Base-by-base conservation (phyloP, 35 echinoderm and acorn worm species). In the Anneissia japonica region DNA sequence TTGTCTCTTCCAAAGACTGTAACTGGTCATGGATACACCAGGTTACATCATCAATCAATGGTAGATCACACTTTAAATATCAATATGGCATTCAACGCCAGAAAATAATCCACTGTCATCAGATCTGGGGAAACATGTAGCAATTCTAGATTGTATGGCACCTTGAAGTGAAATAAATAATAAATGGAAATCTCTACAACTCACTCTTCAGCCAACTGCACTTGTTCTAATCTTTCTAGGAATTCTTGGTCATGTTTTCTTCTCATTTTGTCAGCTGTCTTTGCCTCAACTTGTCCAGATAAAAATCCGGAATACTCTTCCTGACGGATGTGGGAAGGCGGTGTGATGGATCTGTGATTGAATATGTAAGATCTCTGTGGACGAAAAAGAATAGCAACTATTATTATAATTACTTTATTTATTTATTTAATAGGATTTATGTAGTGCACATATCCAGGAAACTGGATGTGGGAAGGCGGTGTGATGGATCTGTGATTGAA, bases 121-220 rank as follows among this genome's bases (percentile, higher is more conserved):
- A n/a, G n/a, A n/a, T n/a, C n/a, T n/a, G n/a, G n/a, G n/a, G n/a
- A n/a, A n/a, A n/a, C n/a, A n/a, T n/a, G n/a, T n/a, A n/a, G n/a
- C n/a, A n/a, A n/a, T n/a, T n/a, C n/a, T n/a, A n/a, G n/a, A n/a
- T n/a, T n/a, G n/a, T n/a, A n/a, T n/a, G n/a, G n/a, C n/a, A n/a
- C n/a, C n/a, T n/a, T n/a, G n/a, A n/a, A n/a, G n/a, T n/a, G n/a
- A n/a, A n/a, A n/a, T n/a, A n/a, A n/a, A n/a, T n/a, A n/a, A n/a
- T n/a, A n/a, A n/a, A n/a, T n/a, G n/a, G n/a, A n/a, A n/a, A n/a
- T n/a, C n/a, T n/a, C n/a, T n/a, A n/a, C n/a, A n/a, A 97, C 94
- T 90, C 55, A 97, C 94, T 97, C 94, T 83, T 97, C 94, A 46
- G 94, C 94, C 21, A 97, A 81, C 37, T 97, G 95, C 0, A 97